A percentile compares a stretch with the other conserved stretches of the same genome.
These are phyloP conservation scores for Panthera uncia DNA, from an alignment of 2,113 vertebrate species.

Conservation along the genomic window DNA sequence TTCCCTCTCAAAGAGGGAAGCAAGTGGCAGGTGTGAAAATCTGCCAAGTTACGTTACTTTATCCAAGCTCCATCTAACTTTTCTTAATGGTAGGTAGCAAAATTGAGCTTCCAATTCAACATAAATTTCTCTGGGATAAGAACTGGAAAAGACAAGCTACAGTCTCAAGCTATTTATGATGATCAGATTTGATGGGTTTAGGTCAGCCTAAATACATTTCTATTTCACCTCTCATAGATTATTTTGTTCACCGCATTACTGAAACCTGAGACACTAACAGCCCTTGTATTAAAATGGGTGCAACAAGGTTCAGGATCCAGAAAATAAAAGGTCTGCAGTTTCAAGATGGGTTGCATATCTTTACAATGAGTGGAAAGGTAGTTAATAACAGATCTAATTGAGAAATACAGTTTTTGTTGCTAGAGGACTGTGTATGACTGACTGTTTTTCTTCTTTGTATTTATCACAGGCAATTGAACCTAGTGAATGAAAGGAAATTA, in stretches of 20 bases:
- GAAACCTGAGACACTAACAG: conserved; percentile 9
- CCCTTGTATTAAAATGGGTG: conserved; percentile 37
- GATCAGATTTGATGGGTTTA: conserved; percentile 56
- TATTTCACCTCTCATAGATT: conserved; percentile 57
- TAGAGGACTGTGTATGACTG: background rate
- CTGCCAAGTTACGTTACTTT: background rate
- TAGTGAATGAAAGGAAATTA: conserved; percentile 65
- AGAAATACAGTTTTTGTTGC: conserved; percentile 53
- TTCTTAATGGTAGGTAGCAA: conserved; percentile 44
- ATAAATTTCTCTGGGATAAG: conserved; percentile 42
- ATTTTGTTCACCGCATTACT: conserved; percentile 45
- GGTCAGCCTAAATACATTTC: conserved; percentile 51
- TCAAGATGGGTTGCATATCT: background rate
- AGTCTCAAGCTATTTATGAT: conserved; percentile 53
- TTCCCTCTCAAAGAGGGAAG: background rate
- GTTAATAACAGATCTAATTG: conserved; percentile 22
- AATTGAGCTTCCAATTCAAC: conserved; percentile 41
- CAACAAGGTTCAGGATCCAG: background rate
- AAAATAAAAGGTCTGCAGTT: conserved; percentile 49
- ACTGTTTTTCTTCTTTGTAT: conserved; percentile 38
- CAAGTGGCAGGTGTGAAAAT: background rate
- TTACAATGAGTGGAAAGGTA: background rate
- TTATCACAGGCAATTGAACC: conserved; percentile 62
- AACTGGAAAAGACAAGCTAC: background rate
- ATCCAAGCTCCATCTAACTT: background rate